Evolutionary conservation across 1,140 invertebrate species (phyloP).

Genomic region (Tribolium castaneum): DNA sequence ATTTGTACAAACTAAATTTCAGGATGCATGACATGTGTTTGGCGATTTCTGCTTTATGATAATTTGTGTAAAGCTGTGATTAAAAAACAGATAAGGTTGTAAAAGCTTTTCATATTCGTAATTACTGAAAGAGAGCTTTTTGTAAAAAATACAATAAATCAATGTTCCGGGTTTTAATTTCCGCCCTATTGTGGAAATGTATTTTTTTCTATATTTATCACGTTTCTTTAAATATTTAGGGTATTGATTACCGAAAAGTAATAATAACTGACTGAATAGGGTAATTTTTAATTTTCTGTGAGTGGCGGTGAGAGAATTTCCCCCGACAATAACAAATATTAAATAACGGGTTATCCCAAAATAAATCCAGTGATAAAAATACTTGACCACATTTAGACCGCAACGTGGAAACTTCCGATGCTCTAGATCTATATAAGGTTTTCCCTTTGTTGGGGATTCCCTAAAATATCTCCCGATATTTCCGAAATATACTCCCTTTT

Average conservation of each 20-base stretch:
- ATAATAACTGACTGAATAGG: too few species aligned
- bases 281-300: not conserved
- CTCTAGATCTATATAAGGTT: not conserved
- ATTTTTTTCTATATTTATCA: too few species aligned
- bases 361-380: not conserved
- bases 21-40: too few species aligned
- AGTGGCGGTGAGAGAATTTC: not conserved
- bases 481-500: not conserved
- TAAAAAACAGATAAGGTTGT: too few species aligned
- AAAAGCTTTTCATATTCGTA: too few species aligned
- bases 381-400: constrained; percentile 3
- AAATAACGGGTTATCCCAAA: constrained; percentile 7
- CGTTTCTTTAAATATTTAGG: not conserved
- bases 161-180: too few species aligned
- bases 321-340: not conserved
- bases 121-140: too few species aligned
- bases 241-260: not conserved
- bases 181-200: too few species aligned
- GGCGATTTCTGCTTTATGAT: too few species aligned
- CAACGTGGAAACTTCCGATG: not conserved
- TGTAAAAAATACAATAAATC: too few species aligned
- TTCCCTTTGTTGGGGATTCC: constrained; percentile 5
- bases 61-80: too few species aligned
- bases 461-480: constrained; percentile 6
- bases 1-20: too few species aligned